Conservation (phyloP, 1,140 invertebrate genomes). For the Agraylea sexmaculata region DNA sequence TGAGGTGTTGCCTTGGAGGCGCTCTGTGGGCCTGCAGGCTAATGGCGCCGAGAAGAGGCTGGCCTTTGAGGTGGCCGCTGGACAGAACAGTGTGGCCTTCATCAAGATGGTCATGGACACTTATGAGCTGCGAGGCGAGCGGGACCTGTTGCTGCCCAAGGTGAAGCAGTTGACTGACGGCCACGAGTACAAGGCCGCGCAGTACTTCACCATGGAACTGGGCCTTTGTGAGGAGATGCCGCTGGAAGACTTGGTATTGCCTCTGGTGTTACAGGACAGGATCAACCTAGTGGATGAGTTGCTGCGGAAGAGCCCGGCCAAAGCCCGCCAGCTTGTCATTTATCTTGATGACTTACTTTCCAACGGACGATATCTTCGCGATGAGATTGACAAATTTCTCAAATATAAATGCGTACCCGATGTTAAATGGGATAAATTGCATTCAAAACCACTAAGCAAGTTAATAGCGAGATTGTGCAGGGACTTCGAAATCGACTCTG, state of each 20-base stretch:
- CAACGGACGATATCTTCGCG: constrained; percentile 9
- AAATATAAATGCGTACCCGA: constrained; percentile 38
- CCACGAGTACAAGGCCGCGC: constrained; percentile 48
- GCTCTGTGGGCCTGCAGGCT: background rate
- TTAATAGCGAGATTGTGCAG: constrained; percentile 41
- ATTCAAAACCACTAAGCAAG: constrained; percentile 41
- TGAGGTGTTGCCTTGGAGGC: constrained; percentile 27
- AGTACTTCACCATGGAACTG: constrained; percentile 42
- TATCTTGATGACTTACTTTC: constrained; percentile 46
- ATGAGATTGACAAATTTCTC: constrained; percentile 19
- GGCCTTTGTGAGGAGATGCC: constrained; percentile 44
- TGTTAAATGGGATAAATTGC: constrained; percentile 36
- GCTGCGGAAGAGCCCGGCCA: constrained; percentile 35
- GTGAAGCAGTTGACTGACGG: constrained; percentile 36
- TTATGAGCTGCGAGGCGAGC: constrained; percentile 38
- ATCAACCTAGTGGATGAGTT: constrained; percentile 47
- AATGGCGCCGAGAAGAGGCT: constrained; percentile 38
- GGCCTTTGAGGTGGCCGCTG: constrained; percentile 41
- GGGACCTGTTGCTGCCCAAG: constrained; percentile 35
- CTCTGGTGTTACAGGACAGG: constrained; percentile 56
- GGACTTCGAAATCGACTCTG: too few relatives aligned
- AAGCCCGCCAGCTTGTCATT: constrained; percentile 41
- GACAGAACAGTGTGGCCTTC: constrained; percentile 39
- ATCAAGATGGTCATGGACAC: constrained; percentile 35
- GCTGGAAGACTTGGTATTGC: constrained; percentile 48